phyloP scores from a whole-genome alignment of 2,888 invertebrate genomes.

The Eupithecia vulgata region DNA sequence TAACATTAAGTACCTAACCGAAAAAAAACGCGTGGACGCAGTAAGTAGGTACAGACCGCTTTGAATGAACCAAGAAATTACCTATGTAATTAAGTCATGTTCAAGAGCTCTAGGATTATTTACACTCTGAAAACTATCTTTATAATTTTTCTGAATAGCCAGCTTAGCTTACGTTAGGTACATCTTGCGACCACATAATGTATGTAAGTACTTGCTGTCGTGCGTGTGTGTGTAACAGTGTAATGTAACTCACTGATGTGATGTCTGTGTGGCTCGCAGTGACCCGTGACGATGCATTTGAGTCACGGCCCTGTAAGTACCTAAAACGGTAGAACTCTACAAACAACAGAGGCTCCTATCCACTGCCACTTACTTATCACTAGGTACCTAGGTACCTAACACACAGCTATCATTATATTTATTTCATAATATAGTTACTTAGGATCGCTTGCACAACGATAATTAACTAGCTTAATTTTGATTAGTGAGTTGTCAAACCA shows the following conservation, averaged over 20 bases:
- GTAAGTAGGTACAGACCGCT: too few species aligned
- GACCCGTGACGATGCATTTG: conserved; percentile 66
- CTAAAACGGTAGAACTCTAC: neutral
- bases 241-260: conserved; percentile 12
- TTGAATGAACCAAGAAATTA: too few species aligned
- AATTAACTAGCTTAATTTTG: too few species aligned
- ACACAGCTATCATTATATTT: neutral
- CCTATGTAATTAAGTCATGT: neutral
- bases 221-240: conserved; percentile 3
- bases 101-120: neutral
- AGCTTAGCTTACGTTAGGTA: neutral
- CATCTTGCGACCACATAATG: neutral
- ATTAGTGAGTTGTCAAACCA: too few species aligned
- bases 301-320: conserved; percentile 55
- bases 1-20: neutral
- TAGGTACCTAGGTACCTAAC: too few species aligned
- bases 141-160: neutral
- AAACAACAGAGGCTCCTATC: neutral
- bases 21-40: too few species aligned
- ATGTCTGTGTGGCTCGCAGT: conserved; percentile 48
- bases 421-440: neutral
- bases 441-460: too few species aligned
- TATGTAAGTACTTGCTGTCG: too few species aligned
- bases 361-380: neutral
- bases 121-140: neutral